phyloP scores from a whole-genome alignment of 2,113 vertebrate species.

The Vireo altiloquus region DNA sequence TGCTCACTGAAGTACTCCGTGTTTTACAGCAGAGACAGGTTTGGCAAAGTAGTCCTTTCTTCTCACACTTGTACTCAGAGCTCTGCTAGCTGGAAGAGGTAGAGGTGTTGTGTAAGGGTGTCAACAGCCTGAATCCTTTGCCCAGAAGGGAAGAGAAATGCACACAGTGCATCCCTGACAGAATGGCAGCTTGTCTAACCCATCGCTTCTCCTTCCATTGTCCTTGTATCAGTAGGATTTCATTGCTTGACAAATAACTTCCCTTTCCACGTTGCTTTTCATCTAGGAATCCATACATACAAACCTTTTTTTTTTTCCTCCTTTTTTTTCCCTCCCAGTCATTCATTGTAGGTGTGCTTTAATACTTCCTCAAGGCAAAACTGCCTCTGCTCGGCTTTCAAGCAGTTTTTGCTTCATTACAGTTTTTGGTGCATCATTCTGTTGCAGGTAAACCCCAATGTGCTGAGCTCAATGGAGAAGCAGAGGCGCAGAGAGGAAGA shows the following conservation, averaged over 20 bases:
- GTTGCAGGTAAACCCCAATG: constrained; percentile 71
- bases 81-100: not conserved
- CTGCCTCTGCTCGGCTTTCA: not conserved
- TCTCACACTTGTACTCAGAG: not conserved
- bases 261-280: not conserved
- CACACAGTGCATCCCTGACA: rapidly evolving
- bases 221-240: not conserved
- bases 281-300: not conserved
- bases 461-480: constrained; percentile 75
- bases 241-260: constrained; percentile 33
- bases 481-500: constrained; percentile 88
- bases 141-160: not conserved
- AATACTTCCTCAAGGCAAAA: not conserved
- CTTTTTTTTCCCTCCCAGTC: not conserved
- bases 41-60: not conserved
- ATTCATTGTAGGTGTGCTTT: not conserved
- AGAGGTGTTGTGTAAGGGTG: not conserved
- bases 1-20: not conserved
- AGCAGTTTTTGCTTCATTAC: not conserved
- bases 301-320: rapidly evolving
- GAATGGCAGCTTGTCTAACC: constrained; percentile 28
- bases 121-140: not conserved
- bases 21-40: not conserved
- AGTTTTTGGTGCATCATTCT: not conserved
- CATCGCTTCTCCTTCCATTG: not conserved